Conservation (phyloP, 2,797 vertebrate genomes). For the Alauda arvensis region DNA sequence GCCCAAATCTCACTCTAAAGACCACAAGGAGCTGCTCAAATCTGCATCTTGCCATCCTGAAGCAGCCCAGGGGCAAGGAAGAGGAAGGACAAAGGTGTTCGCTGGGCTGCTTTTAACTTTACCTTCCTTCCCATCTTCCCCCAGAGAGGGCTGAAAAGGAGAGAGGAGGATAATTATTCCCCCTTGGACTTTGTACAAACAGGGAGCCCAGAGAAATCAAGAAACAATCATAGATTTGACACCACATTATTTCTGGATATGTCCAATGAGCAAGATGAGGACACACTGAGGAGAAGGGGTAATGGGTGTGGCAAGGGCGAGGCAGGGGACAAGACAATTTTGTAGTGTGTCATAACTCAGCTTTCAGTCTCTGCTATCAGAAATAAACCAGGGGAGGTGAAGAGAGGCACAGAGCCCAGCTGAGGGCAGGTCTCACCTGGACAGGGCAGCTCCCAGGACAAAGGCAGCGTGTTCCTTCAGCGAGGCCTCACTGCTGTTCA, state of each 20-base stretch:
- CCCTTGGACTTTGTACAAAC: neutral
- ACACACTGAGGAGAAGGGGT: neutral
- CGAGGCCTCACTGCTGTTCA: constrained; percentile 82
- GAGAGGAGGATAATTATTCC: neutral
- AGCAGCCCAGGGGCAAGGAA: neutral
- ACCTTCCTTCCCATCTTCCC: neutral
- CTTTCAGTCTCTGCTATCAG: neutral
- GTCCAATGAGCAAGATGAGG: neutral
- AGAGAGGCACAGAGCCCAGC: neutral
- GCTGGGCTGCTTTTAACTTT: neutral
- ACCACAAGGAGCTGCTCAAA: fast-evolving
- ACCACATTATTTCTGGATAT: neutral
- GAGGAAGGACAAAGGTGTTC: neutral
- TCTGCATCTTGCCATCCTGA: neutral
- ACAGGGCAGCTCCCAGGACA: constrained; percentile 87
- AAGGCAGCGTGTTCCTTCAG: constrained; percentile 87
- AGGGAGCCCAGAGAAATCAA: neutral
- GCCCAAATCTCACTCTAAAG: neutral
- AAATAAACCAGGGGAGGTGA: neutral
- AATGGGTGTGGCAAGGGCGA: neutral
- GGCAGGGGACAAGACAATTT: neutral
- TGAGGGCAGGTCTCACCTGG: constrained; percentile 74
- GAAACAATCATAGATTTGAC: neutral
- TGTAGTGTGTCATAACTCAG: neutral
- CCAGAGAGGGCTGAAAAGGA: neutral